Evolutionary conservation across 2,888 invertebrate species (phyloP), one percentile per base, ranked within the genome.

Genomic region (Leptinotarsa haldemani): DNA sequence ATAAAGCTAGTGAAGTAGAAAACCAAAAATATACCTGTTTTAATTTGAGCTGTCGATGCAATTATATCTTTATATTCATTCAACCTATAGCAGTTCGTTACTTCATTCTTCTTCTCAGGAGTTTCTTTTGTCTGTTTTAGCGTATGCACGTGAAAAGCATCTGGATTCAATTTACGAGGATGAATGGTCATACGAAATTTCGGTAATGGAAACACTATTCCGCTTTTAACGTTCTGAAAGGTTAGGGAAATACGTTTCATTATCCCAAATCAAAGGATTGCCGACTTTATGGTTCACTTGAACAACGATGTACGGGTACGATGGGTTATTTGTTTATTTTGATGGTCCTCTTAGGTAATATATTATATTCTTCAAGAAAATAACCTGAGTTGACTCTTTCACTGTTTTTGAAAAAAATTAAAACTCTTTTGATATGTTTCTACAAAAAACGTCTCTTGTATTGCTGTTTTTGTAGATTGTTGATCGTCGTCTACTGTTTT

Each of bases 121-220:
- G 20, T 61, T 61, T 61, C n/a, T 30, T 16, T 40, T 30, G 16
- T 5, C 30, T 16, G 40, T 61, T 61, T 40, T 61, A 30, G 61
- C 61, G 30, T n/a, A 30, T 61, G 30, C 40, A 61, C 30, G 61
- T 61, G 61, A 61, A 61, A 40, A 61, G 61, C 61, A 30, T 40
- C 61, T 61, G 61, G 30, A 61, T 61, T 0, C 61, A 18, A 61
- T 61, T 40, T 30, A 61, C 61, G 61, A 61, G 30, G n/a, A 61
- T 40, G 61, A 61, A 61, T 61, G 61, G n/a, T 61, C 7, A 61
- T 40, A 7, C 61, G 40, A 61, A 61, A 61, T 61, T 16, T 61
- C 30, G 40, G 30, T 61, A 61, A 61, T 61, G 61, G 61, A 61
- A 30, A 61, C 61, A 61, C 30, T 61, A 61, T 61, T 61, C 40